Percentiles rank a stretch among this genome's conserved stretches.
phyloP scores from a whole-genome alignment of 1,140 invertebrate species.

The Choristoneura fumiferana region DNA sequence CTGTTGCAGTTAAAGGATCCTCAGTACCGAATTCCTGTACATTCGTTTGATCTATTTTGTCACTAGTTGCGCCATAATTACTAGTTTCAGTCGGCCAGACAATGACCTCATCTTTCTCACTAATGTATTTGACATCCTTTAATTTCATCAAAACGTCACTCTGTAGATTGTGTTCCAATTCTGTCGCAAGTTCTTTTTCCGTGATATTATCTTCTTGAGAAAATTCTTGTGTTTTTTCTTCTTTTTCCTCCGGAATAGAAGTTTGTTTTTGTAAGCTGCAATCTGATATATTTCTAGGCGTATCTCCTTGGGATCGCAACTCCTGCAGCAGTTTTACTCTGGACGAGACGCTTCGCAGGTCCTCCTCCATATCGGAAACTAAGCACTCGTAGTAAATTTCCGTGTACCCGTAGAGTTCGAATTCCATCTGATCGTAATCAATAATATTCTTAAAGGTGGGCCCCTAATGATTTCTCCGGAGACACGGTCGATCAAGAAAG shows the following conservation, averaged over 20 bases:
- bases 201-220: constrained; percentile 20
- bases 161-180: constrained; percentile 32
- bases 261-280: constrained; percentile 2
- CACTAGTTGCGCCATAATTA: constrained; percentile 26
- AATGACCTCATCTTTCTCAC: constrained; percentile 42
- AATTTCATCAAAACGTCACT: constrained; percentile 42
- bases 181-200: constrained; percentile 26
- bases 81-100: constrained; percentile 44
- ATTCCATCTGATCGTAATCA: constrained; percentile 61
- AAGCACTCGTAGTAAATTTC: constrained; percentile 63
- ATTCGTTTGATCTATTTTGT: constrained; percentile 23
- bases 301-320: constrained; percentile 43
- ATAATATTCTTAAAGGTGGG: constrained; percentile 57
- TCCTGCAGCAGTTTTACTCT: constrained; percentile 61
- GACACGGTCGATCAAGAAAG: constrained; percentile 54
- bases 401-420: constrained; percentile 53
- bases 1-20: constrained; percentile 20
- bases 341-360: constrained; percentile 56
- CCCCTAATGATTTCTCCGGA: constrained; percentile 63
- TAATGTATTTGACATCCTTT: constrained; percentile 44
- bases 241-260: background rate
- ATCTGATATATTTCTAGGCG: constrained; percentile 38
- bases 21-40: constrained; percentile 27
- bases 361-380: constrained; percentile 50
- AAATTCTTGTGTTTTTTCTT: constrained; percentile 14